Evolutionary conservation across 2,113 vertebrate species (phyloP), one percentile per base, ranked within the genome.

Genomic region (Neolamprologus ventralis): DNA sequence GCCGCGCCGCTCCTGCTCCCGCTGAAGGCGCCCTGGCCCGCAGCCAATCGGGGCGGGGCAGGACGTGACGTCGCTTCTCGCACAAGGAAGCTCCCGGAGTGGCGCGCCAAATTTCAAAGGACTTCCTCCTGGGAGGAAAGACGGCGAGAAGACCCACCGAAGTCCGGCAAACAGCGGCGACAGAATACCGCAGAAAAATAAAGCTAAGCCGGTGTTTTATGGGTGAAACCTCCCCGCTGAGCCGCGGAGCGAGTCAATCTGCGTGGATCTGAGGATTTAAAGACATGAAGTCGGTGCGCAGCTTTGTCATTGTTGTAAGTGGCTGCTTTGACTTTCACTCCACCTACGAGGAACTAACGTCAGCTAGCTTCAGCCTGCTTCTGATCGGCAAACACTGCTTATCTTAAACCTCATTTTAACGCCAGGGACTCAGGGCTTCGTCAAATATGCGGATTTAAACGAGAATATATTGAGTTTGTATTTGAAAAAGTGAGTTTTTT

Each of bases 61-160:
- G 96, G 96, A 96, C 35, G 87, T 96, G 93, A 91, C 93, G 95
- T 68, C 2, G 2, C 1, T 17, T 82, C 65, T 83, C 87, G 94
- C 92, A 90, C 93, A 87, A 88, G 91, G 95, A 95, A 96, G 86
- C 91, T 57, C 21, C 23, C 6, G 13, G 42, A 81, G 33, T 68
- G 97, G 93, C 96, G 97, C 97, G 97, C 97, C 96, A 97, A 97
- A 96, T 97, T 97, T 97, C 96, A 97, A 97, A 97, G 97, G 82
- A 97, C 97, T 97, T 97, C 97, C 97, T 97, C 96, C 95, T 91
- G 94, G 86, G 88, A 89, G 92, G 65, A 94, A 45, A 89, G 65
- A 90, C 21, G 49, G 14, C 26, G 40, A 84, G n/a, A 17, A 33
- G 7, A 45, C 1, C 35, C 55, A 83, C 75, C 63, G 78, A 81